Evolutionary conservation across 2,797 vertebrate species (phyloP).

Genomic region (Diceros bicornis): DNA sequence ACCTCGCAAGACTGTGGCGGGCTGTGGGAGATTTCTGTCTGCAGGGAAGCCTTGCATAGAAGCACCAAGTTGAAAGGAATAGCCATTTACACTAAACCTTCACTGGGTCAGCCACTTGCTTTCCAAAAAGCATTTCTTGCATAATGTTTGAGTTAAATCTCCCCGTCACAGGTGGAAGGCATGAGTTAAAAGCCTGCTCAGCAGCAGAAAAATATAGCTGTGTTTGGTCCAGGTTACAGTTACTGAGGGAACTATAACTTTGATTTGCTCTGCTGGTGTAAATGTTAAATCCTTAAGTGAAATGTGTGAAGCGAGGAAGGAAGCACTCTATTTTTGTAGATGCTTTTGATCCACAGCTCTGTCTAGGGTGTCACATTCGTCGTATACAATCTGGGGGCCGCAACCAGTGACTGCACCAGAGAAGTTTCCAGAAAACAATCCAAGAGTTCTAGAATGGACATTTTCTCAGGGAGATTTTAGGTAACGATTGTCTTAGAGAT

Average conservation of each 20-base stretch:
- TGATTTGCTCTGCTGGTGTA: slow-evolving; percentile 64
- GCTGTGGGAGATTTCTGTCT: not conserved
- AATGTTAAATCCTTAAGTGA: slow-evolving; percentile 72
- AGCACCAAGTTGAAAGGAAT: slow-evolving; percentile 1
- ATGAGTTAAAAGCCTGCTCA: slow-evolving; percentile 70
- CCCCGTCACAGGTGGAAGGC: slow-evolving; percentile 57
- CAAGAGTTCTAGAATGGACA: not conserved
- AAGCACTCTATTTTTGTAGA: not conserved
- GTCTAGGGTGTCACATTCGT: not conserved
- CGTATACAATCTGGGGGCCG: not conserved
- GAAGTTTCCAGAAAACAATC: not conserved
- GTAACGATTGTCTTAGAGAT: not conserved
- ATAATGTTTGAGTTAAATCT: slow-evolving; percentile 74
- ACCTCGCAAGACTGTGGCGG: not conserved
- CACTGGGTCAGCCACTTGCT: slow-evolving; percentile 30
- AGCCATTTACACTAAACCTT: slow-evolving; percentile 42
- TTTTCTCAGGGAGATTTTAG: not conserved
- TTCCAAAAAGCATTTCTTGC: slow-evolving; percentile 59
- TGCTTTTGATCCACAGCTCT: slow-evolving; percentile 35
- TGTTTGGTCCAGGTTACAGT: slow-evolving; percentile 74
- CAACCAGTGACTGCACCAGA: not conserved
- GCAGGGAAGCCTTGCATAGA: slow-evolving; percentile 28
- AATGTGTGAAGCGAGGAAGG: not conserved
- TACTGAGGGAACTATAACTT: slow-evolving; percentile 79
- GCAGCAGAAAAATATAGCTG: slow-evolving; percentile 72